Base-by-base conservation (phyloP, 2,797 vertebrate genomes). In the Poeciliopsis paucimaculata region DNA sequence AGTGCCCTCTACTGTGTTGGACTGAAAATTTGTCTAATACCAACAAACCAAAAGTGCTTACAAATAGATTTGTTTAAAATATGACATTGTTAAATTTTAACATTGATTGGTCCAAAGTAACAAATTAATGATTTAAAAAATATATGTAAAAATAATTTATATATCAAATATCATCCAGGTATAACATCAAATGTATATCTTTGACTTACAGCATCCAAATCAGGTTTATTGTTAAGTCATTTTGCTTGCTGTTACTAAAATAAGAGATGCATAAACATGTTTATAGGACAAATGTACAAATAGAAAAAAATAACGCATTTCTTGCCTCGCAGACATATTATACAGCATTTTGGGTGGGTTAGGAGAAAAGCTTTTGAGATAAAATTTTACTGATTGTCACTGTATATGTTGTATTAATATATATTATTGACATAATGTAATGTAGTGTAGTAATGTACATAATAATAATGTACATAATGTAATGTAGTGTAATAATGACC, bases 1-100 rank as follows among this genome's bases (percentile, higher is more conserved):
- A 36, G 77, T n/a, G 26, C 89, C 82, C 80, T 84, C 90, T 87
- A 34, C 49, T 92, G 92, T 84, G 77, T 1, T 36, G 5, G 3
- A 4, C 53, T 11, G 49, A 20, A 13, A 79, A 72, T 23, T 6
- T 43, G n/a, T 70, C 66, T 20, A 5, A 15, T 4, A 41, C 12
- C 11, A 6, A 64, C 60, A 64, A 18, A 16, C 57, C 28, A 66
- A 39, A 39, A 66, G 18, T 20, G 4, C 11, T 10, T 3, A 28
- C 15, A 36, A 41, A 5, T 23, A 60, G 3, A 66, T 39, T 18
- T 39, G 16, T 49, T 64, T 2, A 34, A 36, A 64, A 64, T 7
- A 36, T 64, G 7, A 20, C 62, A 34, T 28, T 62, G 57, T 31
- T 60, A 2, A 60, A 13, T 57, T 55, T 31, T 31, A 60, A 34